A percentile compares a stretch with the other conserved stretches of the same genome.
phyloP scores from a whole-genome alignment of 2,113 vertebrate genomes.

The Lipotes vexillifer region DNA sequence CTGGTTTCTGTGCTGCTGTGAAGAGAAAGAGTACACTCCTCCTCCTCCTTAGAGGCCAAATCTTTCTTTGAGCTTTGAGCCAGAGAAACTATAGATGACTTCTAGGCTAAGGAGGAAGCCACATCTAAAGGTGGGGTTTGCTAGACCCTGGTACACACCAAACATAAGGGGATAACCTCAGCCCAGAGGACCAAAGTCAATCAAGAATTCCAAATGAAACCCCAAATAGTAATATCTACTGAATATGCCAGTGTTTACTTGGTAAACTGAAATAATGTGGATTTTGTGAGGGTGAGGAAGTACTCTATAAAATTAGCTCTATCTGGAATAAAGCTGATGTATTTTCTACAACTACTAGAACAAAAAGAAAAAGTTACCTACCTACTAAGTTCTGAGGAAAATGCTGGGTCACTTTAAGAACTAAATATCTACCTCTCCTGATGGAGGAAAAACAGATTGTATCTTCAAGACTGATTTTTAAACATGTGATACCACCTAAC shows the following conservation, averaged over 20 bases:
- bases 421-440: not conserved
- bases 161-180: not conserved
- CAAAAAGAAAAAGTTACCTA: not conserved
- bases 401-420: not conserved
- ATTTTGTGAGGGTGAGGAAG: not conserved
- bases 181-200: not conserved
- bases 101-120: not conserved
- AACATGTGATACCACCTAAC: not conserved
- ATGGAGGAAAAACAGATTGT: not conserved
- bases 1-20: not conserved
- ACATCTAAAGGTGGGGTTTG: not conserved
- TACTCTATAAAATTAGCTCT: not conserved
- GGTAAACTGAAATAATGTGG: not conserved
- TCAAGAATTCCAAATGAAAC: not conserved
- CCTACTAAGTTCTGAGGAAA: not conserved
- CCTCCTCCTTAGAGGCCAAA: not conserved
- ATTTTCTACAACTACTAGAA: not conserved
- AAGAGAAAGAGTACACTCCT: not conserved
- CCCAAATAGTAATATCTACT: not conserved
- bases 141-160: not conserved
- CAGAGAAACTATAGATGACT: not conserved
- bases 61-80: not conserved
- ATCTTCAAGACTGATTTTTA: constrained; percentile 6
- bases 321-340: not conserved
- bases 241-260: not conserved